Evolutionary conservation across 2,888 invertebrate species (phyloP).

Genomic region (Imbricaverruca yamaguchii): DNA sequence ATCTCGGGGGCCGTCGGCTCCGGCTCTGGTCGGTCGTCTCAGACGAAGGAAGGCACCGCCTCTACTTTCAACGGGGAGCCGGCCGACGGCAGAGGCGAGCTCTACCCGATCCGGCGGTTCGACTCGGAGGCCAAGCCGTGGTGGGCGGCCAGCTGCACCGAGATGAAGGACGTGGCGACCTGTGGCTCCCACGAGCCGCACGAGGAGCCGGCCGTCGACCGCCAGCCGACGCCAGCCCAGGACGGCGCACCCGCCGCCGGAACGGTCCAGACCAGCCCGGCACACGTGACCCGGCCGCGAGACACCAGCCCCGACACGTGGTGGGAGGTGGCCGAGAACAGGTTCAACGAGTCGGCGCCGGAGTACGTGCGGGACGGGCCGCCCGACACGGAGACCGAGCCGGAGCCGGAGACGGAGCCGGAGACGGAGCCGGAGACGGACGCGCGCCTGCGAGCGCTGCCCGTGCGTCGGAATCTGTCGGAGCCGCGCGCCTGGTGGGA

Average conservation of each 20-base stretch:
- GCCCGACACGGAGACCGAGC: neutral
- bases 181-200: too few species aligned
- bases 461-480: neutral
- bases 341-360: neutral
- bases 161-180: neutral
- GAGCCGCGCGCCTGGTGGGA: conserved; percentile 13
- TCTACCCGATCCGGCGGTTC: neutral
- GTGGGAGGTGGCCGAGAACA: neutral
- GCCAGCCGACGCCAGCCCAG: too few species aligned
- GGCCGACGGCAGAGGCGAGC: too few species aligned
- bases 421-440: neutral
- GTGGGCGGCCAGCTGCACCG: neutral
- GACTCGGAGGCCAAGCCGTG: neutral
- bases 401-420: neutral
- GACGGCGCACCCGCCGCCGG: neutral
- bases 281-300: neutral
- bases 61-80: neutral
- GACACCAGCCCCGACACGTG: neutral
- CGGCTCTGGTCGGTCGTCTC: neutral
- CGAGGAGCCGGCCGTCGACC: too few species aligned
- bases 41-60: neutral
- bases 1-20: neutral
- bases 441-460: neutral
- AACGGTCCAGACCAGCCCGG: neutral
- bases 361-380: neutral